Evolutionary conservation across 1,140 invertebrate species (phyloP).

Genomic region (Mactra quadrangularis): DNA sequence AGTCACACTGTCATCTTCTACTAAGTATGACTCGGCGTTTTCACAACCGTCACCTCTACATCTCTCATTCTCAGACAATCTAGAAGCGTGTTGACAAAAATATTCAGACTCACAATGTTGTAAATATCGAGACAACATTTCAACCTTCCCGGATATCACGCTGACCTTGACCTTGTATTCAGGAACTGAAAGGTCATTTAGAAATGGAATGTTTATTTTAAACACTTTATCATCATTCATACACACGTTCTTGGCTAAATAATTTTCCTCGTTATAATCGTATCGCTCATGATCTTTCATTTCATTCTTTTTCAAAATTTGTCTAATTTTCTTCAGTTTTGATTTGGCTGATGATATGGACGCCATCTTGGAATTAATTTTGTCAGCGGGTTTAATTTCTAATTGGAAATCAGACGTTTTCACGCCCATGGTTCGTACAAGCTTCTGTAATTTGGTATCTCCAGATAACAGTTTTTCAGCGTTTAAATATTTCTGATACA

Average conservation of each 20-base stretch:
- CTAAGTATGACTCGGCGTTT: neutral
- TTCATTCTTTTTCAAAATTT: neutral
- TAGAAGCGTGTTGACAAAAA: no score
- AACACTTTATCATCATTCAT: conserved; percentile 1
- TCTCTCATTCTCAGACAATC: neutral
- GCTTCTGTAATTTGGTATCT: conserved; percentile 12
- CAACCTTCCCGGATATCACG: neutral
- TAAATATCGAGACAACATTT: neutral
- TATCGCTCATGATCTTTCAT: neutral
- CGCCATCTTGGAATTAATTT: conserved; percentile 4
- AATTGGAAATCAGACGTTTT: neutral
- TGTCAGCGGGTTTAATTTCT: neutral
- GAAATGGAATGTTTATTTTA: neutral
- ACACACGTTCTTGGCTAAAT: neutral
- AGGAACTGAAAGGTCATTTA: neutral
- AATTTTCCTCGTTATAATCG: neutral
- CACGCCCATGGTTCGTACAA: neutral
- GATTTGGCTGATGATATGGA: neutral
- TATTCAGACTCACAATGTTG: neutral
- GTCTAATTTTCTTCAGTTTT: neutral
- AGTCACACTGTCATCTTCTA: no score
- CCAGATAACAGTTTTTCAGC: neutral
- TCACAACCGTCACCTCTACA: conserved; percentile 10
- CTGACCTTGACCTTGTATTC: neutral
- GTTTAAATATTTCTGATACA: neutral